These are phyloP conservation scores for Platysteira castanea DNA, from an alignment of 2,113 vertebrate genomes.

Conservation along the genomic window DNA sequence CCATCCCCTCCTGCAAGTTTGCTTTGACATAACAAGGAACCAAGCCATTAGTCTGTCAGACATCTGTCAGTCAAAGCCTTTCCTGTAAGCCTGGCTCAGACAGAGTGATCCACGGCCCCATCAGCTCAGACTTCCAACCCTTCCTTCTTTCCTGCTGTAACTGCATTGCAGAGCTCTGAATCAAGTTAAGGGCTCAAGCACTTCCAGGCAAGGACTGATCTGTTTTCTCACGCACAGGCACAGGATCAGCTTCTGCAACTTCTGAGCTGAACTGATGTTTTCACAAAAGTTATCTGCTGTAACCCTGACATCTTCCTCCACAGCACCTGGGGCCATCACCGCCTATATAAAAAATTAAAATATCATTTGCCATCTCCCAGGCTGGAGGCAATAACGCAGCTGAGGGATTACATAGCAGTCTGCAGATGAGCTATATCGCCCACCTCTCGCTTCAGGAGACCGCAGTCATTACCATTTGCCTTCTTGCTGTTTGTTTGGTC, in stretches of 20 bases:
- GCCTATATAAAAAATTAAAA: not conserved
- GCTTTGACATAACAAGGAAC: not conserved
- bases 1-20: not conserved
- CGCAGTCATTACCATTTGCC: not conserved
- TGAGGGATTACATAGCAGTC: not conserved
- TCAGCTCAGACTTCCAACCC: not conserved
- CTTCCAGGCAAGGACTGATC: not conserved
- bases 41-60: not conserved
- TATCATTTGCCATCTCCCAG: not conserved
- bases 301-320: not conserved
- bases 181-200: not conserved
- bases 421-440: not conserved
- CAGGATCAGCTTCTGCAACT: not conserved
- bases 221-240: fast-evolving
- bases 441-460: not conserved
- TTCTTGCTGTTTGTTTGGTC: not conserved
- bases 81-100: not conserved
- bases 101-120: not conserved
- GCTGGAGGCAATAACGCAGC: not conserved
- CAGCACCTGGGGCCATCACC: not conserved
- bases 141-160: not conserved
- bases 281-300: not conserved
- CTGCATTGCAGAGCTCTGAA: not conserved
- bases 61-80: not conserved
- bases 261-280: not conserved